Evolutionary conservation across 2,888 invertebrate genomes (phyloP), one percentile per base, ranked within the genome.

Genomic region (Sceliomorpha sp.): DNA sequence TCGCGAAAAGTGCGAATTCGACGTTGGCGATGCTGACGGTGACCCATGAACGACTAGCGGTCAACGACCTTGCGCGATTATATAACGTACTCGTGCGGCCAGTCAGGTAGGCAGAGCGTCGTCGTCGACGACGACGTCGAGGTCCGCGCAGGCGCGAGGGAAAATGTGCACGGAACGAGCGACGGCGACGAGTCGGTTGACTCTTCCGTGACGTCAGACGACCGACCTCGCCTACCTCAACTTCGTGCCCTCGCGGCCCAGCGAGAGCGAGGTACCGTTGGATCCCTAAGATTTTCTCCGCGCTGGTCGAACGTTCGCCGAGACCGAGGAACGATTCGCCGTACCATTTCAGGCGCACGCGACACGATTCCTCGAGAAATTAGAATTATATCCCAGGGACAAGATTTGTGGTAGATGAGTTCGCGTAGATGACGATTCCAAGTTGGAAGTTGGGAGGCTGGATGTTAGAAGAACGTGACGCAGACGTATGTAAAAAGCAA

Each of bases 171-270:
- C n/a, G n/a, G n/a, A n/a, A n/a, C 12, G 24, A 45, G 20, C 50
- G 37, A 51, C 56, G 36, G 42, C 45, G 60, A 56, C 55, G 60
- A 62, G 40, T 63, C 63, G 37, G 55, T 32, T 63, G 55, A 62
- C 62, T 51, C n/a, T n/a, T 47, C 26, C 36, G 45, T 71, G 71
- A 72, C 71, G 71, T 72, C 71, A 72, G 42, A 13, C 76, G 64
- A 76, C 31, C 86, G 84, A 86, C 87, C 87, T 87, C 87, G 83
- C 87, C 87, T 86, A 86, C 82, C 84, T 84, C 85, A 86, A 86
- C 86, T 79, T 83, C 72, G 78, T 76, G 80, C 78, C 82, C 73
- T 76, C 77, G 80, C 80, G 71, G 66, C 69, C 44, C 59, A 55
- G 73, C 73, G 74, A 72, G 76, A 72, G 72, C 73, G 70, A 75